These are phyloP conservation scores for Vulpes lagopus DNA, from an alignment of 2,113 vertebrate genomes.

Conservation along the genomic window DNA sequence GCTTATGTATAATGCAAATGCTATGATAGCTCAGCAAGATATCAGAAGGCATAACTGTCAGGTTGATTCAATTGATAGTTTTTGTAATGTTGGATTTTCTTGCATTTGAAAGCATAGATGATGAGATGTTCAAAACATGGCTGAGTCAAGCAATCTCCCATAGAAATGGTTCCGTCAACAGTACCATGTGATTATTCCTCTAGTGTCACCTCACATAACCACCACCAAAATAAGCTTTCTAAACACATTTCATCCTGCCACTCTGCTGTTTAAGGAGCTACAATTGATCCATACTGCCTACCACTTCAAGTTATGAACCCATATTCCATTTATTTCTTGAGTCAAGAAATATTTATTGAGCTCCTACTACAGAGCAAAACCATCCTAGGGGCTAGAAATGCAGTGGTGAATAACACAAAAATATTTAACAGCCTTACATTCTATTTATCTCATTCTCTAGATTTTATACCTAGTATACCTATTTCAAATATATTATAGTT, in stretches of 20 bases:
- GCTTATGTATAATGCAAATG: slow-evolving; percentile 41
- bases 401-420: neutral
- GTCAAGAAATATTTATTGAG: neutral
- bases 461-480: neutral
- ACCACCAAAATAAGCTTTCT: neutral
- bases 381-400: neutral
- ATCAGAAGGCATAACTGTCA: slow-evolving; percentile 55
- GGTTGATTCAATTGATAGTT: slow-evolving; percentile 45
- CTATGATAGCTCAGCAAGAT: slow-evolving; percentile 51
- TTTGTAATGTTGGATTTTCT: slow-evolving; percentile 50
- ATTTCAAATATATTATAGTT: neutral
- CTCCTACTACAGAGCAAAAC: neutral
- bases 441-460: neutral
- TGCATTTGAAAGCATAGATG: slow-evolving; percentile 53
- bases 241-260: neutral
- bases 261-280: neutral
- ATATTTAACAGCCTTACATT: neutral
- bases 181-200: neutral
- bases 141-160: neutral
- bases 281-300: neutral
- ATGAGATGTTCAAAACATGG: slow-evolving; percentile 33
- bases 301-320: neutral
- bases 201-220: neutral
- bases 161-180: neutral
- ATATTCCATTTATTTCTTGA: neutral